phyloP scores from a whole-genome alignment of 2,797 vertebrate genomes.

The Brachymystax lenok region DNA sequence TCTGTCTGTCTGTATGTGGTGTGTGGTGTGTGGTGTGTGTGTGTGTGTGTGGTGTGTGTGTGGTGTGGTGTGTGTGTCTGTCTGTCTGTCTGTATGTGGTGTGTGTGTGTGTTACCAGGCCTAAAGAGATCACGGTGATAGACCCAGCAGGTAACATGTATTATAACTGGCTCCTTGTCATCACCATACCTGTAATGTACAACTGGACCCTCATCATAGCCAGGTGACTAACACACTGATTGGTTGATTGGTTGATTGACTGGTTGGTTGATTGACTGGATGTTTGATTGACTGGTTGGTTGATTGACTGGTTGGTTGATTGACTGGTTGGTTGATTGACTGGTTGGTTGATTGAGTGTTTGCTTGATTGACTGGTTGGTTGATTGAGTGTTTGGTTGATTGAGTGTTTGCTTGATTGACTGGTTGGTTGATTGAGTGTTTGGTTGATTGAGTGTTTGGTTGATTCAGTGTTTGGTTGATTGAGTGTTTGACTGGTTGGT shows the following conservation, averaged over 20 bases:
- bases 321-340: background rate
- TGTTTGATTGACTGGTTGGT: background rate
- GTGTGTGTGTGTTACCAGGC: constrained; percentile 64
- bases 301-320: background rate
- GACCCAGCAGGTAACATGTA: constrained; percentile 90
- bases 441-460: too few relatives aligned
- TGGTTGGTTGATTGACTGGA: background rate
- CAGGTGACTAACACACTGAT: constrained; percentile 73
- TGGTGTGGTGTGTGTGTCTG: constrained; percentile 19
- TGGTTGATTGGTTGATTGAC: background rate
- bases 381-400: too few relatives aligned
- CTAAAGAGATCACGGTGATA: constrained; percentile 81
- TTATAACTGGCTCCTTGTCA: constrained; percentile 91
- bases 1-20: background rate
- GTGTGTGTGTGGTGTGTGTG: constrained; percentile 12
- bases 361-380: accelerated
- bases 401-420: too few relatives aligned
- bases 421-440: too few relatives aligned
- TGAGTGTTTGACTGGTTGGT: accelerated
- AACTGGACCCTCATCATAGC: constrained; percentile 96
- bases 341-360: background rate
- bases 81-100: constrained; percentile 1
- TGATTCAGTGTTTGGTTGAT: accelerated
- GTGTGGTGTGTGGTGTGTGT: background rate
- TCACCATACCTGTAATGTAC: constrained; percentile 95